Base-by-base conservation (phyloP, 2,797 vertebrate species). In the Heterohyrax brucei region DNA sequence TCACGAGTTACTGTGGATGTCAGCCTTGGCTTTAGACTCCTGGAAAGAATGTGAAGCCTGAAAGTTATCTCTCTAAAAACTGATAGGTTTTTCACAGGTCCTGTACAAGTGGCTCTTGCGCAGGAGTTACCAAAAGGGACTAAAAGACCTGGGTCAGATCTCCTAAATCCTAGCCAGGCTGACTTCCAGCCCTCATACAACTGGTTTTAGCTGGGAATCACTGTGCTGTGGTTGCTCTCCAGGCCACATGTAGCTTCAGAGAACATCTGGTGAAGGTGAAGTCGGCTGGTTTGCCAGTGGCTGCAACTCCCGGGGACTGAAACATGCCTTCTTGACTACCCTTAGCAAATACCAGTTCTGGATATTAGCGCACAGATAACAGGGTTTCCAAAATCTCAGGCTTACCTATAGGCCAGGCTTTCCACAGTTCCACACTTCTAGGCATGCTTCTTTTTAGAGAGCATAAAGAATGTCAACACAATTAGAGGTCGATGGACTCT, bases 61-160 rank as follows among this genome's bases (percentile, higher is more conserved):
- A 73, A 86, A 76, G 76, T 48, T 33, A 87, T 30, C 88, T 92
- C 30, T 30, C 48, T 59, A 78, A 81, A 92, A 77, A n/a, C 66
- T 56, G 78, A 90, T 56, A n/a, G 18, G 5, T 13, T 91, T 50
- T 80, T 72, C 44, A 33, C 13, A 66, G 16, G 7, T 68, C 28
- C 13, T 53, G n/a, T 73, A 9, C 1, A 24, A 39, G 9, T 3
- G 62, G 26, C 21, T 95, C 46, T 89, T 59, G 70, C 46, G 44
- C n/a, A 39, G 19, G 26, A 44, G 50, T 73, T 73, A 10, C n/a
- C 30, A 83, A 13, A 44, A 93, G 30, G 10, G 18, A 50, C 2
- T 72, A 30, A 93, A 78, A 66, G 85, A 22, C 5, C 33, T 89
- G 30, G 24, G 22, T 21, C 53, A 3, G 10, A 2, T 62, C 59